phyloP scores from a whole-genome alignment of 2,113 vertebrate species.

The Cochlearius cochlearius region DNA sequence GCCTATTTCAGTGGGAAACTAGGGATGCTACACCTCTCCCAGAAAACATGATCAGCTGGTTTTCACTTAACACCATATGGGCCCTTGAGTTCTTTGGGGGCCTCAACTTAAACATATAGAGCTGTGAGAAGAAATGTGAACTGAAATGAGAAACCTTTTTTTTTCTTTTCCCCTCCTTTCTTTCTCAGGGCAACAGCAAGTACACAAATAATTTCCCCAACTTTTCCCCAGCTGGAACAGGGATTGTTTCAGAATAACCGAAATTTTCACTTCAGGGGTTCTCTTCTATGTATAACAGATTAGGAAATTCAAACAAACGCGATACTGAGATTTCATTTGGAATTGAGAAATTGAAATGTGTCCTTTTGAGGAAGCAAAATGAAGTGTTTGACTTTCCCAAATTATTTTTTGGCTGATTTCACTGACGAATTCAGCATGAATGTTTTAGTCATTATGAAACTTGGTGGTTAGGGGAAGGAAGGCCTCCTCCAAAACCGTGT shows the following conservation, averaged over 20 bases:
- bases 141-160: neutral
- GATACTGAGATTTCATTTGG: neutral
- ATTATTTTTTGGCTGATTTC: neutral
- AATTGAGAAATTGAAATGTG: neutral
- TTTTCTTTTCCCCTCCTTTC: neutral
- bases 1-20: neutral
- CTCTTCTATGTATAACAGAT: neutral
- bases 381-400: neutral
- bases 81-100: neutral
- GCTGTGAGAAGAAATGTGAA: neutral
- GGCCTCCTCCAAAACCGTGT: neutral
- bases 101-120: neutral
- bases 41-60: neutral
- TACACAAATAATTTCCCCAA: neutral
- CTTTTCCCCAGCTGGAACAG: neutral
- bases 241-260: neutral
- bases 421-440: neutral
- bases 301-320: neutral
- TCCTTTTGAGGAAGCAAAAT: neutral
- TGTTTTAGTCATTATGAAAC: neutral
- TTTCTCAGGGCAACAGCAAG: neutral
- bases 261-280: neutral
- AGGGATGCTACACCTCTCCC: neutral
- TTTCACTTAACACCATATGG: neutral
- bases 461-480: neutral